Conservation (phyloP, 2,113 vertebrate species). For the Onychorhynchus coronatus region DNA sequence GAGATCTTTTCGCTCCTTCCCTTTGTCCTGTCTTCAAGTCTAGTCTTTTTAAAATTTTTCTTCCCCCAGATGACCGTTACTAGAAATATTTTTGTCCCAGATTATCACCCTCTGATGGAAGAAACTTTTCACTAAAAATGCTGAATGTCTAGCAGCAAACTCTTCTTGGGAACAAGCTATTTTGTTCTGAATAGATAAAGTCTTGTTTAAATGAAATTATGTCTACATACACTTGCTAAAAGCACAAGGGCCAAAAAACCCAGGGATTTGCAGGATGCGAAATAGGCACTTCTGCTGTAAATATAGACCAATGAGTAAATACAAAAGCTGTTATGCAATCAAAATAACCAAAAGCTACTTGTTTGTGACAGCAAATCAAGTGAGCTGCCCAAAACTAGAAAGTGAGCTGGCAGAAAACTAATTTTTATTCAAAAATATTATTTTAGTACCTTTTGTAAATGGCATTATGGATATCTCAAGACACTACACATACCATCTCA, state of each 20-base stretch:
- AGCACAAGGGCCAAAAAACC: background rate
- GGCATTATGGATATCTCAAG: background rate
- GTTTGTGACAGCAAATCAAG: background rate
- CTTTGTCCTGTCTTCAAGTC: background rate
- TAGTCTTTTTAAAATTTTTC: background rate
- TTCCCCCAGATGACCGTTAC: background rate
- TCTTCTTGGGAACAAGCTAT: background rate
- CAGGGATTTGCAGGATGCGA: background rate
- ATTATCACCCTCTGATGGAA: background rate
- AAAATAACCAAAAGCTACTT: background rate
- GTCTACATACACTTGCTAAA: background rate
- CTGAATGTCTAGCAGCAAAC: background rate
- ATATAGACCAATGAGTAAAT: background rate
- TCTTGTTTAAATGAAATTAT: background rate
- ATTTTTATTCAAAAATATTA: background rate
- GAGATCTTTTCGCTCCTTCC: background rate
- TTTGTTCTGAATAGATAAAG: background rate
- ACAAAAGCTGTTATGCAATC: background rate
- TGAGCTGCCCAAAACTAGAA: background rate
- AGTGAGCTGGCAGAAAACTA: background rate
- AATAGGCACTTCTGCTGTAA: background rate
- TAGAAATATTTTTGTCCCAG: background rate
- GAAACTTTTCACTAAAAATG: background rate
- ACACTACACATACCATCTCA: background rate
- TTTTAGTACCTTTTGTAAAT: background rate